phyloP scores from a whole-genome alignment of 2,888 invertebrate genomes.

The Orchesella flavescens region DNA sequence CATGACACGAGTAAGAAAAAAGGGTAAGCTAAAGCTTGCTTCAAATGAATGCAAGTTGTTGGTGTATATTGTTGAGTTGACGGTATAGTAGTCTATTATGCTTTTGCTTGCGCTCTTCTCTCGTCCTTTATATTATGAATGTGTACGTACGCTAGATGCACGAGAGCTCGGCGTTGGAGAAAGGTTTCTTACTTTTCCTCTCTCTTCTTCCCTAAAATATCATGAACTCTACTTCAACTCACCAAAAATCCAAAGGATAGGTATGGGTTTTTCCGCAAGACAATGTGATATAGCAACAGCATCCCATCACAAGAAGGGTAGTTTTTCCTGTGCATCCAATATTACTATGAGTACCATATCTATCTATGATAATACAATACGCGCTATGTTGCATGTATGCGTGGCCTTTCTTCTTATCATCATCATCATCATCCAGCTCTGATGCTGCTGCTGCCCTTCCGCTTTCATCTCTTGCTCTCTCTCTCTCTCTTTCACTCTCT shows the following conservation, averaged over 20 bases:
- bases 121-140: background rate
- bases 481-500: background rate
- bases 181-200: conserved; percentile 44
- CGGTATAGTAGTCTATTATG: background rate
- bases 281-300: background rate
- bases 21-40: too few species aligned
- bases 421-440: background rate
- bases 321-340: too few species aligned
- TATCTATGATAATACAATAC: too few species aligned
- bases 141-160: background rate
- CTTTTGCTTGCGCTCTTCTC: background rate
- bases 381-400: background rate
- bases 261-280: background rate
- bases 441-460: background rate
- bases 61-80: background rate
- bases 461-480: background rate
- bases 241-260: background rate
- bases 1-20: too few species aligned
- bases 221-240: background rate
- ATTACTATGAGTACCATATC: too few species aligned
- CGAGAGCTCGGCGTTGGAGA: conserved; percentile 45
- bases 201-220: background rate
- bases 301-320: background rate
- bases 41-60: too few species aligned
- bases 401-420: conserved; percentile 1